Evolutionary conservation across 2,888 invertebrate species (phyloP).

Genomic region (Teleiodes luculella): DNA sequence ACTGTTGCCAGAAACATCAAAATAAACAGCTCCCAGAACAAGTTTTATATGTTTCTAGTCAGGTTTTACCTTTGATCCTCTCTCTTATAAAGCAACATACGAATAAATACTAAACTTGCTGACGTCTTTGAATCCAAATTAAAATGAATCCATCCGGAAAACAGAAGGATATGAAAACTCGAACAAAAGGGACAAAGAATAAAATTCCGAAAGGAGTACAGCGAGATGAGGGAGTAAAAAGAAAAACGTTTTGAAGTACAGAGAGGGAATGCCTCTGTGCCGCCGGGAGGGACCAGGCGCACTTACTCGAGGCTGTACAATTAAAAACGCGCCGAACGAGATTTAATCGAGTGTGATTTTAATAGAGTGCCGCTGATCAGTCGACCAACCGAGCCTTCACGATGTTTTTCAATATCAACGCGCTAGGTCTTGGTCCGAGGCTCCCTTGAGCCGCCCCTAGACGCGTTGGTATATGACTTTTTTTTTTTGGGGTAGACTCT

Average conservation of each 20-base stretch:
- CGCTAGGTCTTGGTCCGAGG: too few relatives aligned
- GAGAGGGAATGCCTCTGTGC: conserved; percentile 34
- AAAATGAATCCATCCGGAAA: conserved; percentile 70
- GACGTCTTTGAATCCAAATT: conserved; percentile 60
- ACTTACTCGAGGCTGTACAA: conserved; percentile 62
- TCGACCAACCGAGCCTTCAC: too few relatives aligned
- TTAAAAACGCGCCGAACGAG: conserved; percentile 53
- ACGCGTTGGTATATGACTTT: too few relatives aligned
- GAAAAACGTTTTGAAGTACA: conserved; percentile 43
- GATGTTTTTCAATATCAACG: too few relatives aligned
- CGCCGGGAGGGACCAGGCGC: conserved; percentile 55
- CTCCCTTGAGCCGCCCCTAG: too few relatives aligned
- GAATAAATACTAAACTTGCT: too few relatives aligned
- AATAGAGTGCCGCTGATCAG: conserved; percentile 58
- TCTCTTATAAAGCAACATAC: too few relatives aligned
- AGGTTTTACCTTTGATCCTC: too few relatives aligned
- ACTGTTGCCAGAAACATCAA: too few relatives aligned
- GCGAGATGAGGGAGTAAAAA: conserved; percentile 47
- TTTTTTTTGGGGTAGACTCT: too few relatives aligned
- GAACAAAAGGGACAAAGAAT: conserved; percentile 61
- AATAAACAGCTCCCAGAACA: too few relatives aligned
- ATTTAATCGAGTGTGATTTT: conserved; percentile 72
- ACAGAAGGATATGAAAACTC: conserved; percentile 68
- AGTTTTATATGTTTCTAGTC: too few relatives aligned
- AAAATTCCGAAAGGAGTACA: conserved; percentile 56